Evolutionary conservation across 2,113 vertebrate genomes (phyloP).

Genomic region (Ptilonorhynchus violaceus): DNA sequence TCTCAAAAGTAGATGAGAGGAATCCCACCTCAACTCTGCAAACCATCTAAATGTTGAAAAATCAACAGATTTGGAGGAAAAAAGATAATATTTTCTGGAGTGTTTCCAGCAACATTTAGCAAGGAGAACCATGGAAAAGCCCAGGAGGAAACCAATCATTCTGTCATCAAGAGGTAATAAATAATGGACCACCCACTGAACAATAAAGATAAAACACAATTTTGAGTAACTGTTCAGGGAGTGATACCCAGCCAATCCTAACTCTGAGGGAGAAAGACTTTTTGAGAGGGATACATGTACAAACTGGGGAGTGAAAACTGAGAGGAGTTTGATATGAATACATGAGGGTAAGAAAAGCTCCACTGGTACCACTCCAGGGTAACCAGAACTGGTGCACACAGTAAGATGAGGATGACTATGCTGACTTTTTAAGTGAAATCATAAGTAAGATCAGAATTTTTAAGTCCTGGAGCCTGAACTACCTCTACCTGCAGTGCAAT

Average conservation of each 20-base stretch:
- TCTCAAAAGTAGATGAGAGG: background rate
- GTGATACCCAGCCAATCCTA: background rate
- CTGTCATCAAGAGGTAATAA: background rate
- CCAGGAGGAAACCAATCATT: constrained; percentile 9
- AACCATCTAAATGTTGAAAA: background rate
- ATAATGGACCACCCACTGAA: background rate
- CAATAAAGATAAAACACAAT: background rate
- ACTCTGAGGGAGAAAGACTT: background rate
- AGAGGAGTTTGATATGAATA: background rate
- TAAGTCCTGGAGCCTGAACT: background rate
- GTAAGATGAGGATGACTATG: background rate
- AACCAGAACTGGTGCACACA: background rate
- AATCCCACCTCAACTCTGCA: background rate
- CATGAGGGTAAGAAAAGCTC: background rate
- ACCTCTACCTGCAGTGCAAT: background rate
- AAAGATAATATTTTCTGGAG: background rate
- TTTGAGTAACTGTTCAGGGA: background rate
- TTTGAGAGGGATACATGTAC: background rate
- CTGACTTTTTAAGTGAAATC: background rate
- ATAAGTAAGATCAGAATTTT: background rate
- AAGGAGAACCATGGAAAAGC: background rate
- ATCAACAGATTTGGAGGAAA: background rate
- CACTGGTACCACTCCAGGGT: background rate
- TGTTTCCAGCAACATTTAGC: background rate
- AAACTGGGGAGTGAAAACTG: background rate